Conservation (phyloP, 1,140 invertebrate genomes). For the Polyergus mexicanus region DNA sequence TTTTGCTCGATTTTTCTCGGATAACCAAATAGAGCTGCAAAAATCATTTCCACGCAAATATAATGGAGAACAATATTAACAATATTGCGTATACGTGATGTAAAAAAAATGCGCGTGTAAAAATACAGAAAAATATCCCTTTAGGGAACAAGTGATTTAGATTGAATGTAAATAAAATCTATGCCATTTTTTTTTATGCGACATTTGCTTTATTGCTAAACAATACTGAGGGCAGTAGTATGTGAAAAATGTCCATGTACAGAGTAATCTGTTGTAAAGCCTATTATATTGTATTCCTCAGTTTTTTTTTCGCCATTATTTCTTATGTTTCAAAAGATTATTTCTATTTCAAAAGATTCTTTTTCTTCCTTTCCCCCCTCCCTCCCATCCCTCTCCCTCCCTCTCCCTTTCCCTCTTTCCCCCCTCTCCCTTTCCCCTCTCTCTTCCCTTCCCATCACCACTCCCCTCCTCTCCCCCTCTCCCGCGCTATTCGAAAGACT, state of each 20-base stretch:
- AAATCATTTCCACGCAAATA: conserved; percentile 63
- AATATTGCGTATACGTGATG: conserved; percentile 37
- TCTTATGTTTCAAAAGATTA: not conserved
- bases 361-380: too few species aligned
- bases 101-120: conserved; percentile 43
- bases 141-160: conserved; percentile 61
- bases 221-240: conserved; percentile 22
- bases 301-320: not conserved
- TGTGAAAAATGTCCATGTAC: conserved; percentile 22
- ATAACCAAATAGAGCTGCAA: conserved; percentile 61
- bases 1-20: conserved; percentile 55
- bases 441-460: too few species aligned
- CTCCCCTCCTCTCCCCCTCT: too few species aligned
- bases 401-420: too few species aligned
- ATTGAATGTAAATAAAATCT: conserved; percentile 63
- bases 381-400: too few species aligned
- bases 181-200: conserved; percentile 47
- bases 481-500: too few species aligned
- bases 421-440: too few species aligned
- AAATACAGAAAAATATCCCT: conserved; percentile 61
- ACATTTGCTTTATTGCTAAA: conserved; percentile 60
- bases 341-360: too few species aligned
- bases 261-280: not conserved
- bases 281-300: not conserved
- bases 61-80: conserved; percentile 62